Conservation (phyloP, 2,797 vertebrate genomes). For the Myoxocephalus aenaeus region DNA sequence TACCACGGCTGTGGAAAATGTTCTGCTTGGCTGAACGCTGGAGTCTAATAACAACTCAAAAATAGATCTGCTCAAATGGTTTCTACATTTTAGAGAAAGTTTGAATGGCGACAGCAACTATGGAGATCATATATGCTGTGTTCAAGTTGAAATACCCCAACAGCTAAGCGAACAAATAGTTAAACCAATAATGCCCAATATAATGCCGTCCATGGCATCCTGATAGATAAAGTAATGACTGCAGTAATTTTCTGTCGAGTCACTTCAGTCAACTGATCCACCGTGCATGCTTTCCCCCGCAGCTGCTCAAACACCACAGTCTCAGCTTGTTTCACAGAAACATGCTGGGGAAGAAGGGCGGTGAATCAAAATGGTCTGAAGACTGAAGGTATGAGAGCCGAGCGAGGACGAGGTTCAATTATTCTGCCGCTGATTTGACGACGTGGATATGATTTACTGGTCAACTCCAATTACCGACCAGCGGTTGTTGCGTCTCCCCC, state of each 20-base stretch:
- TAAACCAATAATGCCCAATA: not conserved
- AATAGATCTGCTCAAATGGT: not conserved
- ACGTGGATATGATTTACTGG: not conserved
- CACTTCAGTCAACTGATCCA: constrained; percentile 2
- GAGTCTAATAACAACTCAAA: not conserved
- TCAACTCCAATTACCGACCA: not conserved
- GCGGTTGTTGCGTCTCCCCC: not conserved
- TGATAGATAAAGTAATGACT: not conserved
- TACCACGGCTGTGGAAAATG: not conserved
- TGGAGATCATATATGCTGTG: not conserved
- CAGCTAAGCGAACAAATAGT: not conserved
- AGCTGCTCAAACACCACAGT: constrained; percentile 26
- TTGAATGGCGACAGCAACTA: not conserved
- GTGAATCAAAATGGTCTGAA: constrained; percentile 3
- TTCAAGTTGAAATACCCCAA: not conserved
- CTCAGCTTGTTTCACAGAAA: not conserved
- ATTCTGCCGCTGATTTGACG: constrained; percentile 7
- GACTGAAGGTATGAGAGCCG: not conserved
- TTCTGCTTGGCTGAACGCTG: not conserved
- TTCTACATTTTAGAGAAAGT: not conserved
- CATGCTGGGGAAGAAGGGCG: not conserved
- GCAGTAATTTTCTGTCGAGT: constrained; percentile 14
- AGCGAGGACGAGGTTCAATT: no score
- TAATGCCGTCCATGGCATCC: not conserved
- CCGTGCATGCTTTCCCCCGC: not conserved